Base-by-base conservation (phyloP, 2,888 invertebrate genomes). In the Mechanitis messenoides region DNA sequence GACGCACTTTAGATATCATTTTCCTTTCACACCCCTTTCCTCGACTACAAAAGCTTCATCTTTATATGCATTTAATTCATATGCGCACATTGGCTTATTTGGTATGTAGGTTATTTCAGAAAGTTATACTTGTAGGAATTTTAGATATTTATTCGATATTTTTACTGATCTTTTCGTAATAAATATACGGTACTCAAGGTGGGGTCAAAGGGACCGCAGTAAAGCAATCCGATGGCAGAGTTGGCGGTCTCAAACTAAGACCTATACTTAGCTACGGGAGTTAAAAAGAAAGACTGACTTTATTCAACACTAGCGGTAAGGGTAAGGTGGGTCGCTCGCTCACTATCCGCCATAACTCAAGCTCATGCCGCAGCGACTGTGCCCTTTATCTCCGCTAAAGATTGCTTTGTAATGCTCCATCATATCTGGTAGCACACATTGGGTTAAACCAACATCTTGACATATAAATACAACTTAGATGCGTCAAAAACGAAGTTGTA, bases 131-230 rank as follows among this genome's bases (percentile, higher is more conserved):
- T 50, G 50, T 31, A 50, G 28, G 35, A 47, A n/a, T 28, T 50
- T 20, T 50, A 38, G 11, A 54, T 55, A 55, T 53, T 50, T 61
- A 6, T 62, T 20, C 20, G 20, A 20, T n/a, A n/a, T 46, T 60
- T 47, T 68, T 63, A 59, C 58, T 55, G 58, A 57, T 55, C 62
- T 42, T 61, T 50, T 35, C 56, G 59, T 55, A 61, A 54, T 45
- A 42, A 53, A 65, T 58, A 63, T 63, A 60, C 63, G 66, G 59
- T 60, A 65, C 68, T 70, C 53, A 71, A 71, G 70, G 69, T 69
- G 70, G 70, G 70, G 69, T 62, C 69, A 68, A 64, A 71, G 64
- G 67, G 70, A 69, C 58, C 69, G 70, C 57, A 63, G 67, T 68
- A 71, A 67, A 67, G 65, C 66, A 56, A 65, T 64, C 63, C 68